Evolutionary conservation across 2,888 invertebrate genomes (phyloP), one percentile per base, ranked within the genome.

Genomic region (Leucozona laternaria): DNA sequence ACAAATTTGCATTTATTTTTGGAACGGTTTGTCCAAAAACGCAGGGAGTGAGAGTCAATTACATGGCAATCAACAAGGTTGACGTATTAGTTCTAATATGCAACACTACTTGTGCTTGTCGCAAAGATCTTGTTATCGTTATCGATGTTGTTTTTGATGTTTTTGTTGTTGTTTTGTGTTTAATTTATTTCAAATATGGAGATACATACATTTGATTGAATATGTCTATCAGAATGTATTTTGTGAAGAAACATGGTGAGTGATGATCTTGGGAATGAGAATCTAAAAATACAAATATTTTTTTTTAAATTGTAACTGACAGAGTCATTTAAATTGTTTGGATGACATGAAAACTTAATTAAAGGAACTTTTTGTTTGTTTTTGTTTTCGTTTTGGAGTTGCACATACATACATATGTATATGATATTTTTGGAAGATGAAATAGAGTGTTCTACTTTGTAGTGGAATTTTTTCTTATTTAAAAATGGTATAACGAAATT

Each of bases 31-130:
- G 22, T 1, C 15, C 1, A 28, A 64, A 28, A 64, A 64, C 25
- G 1, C 17, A 64, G 45, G 31, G 64, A 45, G 45, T 48, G 68
- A 22, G 78, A 78, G 58, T 60, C 82, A 82, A 82, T 82, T 82
- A 79, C 62, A 70, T 68, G 79, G 70, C 79, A 70, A 43, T 55
- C 45, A 68, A 55, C 82, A 73, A 78, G 68, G 72, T 37, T 83
- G 78, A 78, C 53, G 10, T 60, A 78, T 83, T 73, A 60, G 68
- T 40, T 60, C 60, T 78, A 60, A 78, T 68, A 78, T 66, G 77
- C 77, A 77, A 66, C 64, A 82, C 77, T 82, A 82, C 77, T 82
- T 72, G 48, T 48, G 81, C 77, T 77, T 71, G 70, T 76, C 70
- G 71, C 64, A 13, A 40, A 15, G 50, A 62, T 58, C 43, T 64